Evolutionary conservation across 2,888 invertebrate genomes (phyloP), one percentile per base, ranked within the genome.

Genomic region (Eristalinus sepulchralis): DNA sequence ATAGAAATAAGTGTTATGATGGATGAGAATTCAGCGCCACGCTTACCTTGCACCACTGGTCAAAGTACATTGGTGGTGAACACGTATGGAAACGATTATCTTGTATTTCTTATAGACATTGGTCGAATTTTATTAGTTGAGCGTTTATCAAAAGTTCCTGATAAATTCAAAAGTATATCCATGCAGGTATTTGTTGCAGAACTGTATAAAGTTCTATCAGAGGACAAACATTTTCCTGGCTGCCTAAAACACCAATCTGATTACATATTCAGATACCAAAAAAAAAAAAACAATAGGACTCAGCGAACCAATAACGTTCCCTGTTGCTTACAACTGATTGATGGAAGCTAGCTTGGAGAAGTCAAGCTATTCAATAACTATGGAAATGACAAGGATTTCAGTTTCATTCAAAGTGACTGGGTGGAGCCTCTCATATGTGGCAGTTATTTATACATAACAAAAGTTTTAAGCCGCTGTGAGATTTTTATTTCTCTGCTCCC

Each of bases 71-170:
- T 88, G 8, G n/a, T 89, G 0, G 76, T 90, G 63, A 88, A 82
- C 22, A 82, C 79, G 20, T 88, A 81, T 53, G 82, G 76, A 24
- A 88, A 88, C 9, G 66, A 84, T 2, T 89, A 80, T 39, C 34
- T 90, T 2, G 88, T 90, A 0, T 89, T 89, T 67, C 84, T 89
- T 0, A 57, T 89, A 8, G 90, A 90, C 72, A 88, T 88, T n/a
- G 90, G 89, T 1, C 67, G 81, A 11, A 77, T 90, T 27, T 71
- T 79, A 2, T 63, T 90, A 17, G 88, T 89, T 1, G 67, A 88
- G 4, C 77, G 89, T 76, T 73, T 90, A 24, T 86, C 88, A 63
- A 57, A 27, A 3, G 55, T 90, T 0, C 89, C 89, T 10, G 86
- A 88, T 0, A 47, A 83, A 0, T 88, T 78, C 59, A 55, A 83